Evolutionary conservation across 2,888 invertebrate genomes (phyloP).

Genomic region (Macaria notata): DNA sequence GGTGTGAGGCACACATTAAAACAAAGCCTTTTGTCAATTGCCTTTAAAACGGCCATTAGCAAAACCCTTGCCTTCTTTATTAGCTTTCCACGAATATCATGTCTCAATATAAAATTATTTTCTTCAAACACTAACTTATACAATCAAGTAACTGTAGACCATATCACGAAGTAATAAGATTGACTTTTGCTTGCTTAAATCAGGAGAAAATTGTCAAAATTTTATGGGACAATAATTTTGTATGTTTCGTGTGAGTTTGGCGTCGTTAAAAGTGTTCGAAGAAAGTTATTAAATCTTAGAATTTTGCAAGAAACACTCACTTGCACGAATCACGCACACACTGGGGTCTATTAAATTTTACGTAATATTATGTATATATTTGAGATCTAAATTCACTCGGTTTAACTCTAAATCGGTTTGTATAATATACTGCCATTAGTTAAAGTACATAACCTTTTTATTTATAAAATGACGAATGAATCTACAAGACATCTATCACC

Average conservation of each 20-base stretch:
- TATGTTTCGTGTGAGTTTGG: conserved; percentile 26
- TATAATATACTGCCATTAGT: no score
- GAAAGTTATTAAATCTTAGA: neutral
- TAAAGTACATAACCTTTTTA: no score
- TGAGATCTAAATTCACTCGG: no score
- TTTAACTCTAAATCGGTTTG: no score
- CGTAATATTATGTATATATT: no score
- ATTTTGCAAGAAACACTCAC: no score
- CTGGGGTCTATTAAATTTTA: neutral
- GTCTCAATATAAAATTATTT: conserved; percentile 23
- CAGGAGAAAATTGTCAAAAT: conserved; percentile 4
- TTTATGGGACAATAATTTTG: conserved; percentile 19
- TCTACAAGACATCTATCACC: no score
- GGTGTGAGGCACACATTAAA: neutral
- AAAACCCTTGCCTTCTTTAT: conserved; percentile 21
- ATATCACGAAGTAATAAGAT: conserved; percentile 2
- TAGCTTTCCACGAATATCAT: conserved; percentile 20
- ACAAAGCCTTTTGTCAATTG: conserved; percentile 13
- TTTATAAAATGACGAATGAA: no score
- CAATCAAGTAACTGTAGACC: neutral
- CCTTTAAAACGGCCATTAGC: conserved; percentile 16
- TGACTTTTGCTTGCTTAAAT: neutral
- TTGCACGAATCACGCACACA: no score
- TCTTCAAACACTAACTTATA: conserved; percentile 8
- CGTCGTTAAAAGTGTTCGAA: conserved; percentile 22